Evolutionary conservation across 1,140 invertebrate species (phyloP).

Genomic region (Tetraneura akinire): DNA sequence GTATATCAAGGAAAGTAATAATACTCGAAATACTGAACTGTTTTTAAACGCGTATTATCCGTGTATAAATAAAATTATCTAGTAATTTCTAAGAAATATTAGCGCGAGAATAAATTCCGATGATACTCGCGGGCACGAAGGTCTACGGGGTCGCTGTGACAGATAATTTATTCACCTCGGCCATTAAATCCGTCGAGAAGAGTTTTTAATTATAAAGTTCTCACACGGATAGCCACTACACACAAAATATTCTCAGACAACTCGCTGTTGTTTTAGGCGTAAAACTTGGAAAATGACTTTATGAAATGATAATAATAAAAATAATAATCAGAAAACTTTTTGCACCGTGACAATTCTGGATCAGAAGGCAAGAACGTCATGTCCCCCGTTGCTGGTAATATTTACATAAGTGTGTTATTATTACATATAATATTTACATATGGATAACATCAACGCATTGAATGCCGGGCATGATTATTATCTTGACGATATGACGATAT

Average conservation of each 20-base stretch:
- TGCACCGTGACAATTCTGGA: conserved; percentile 4
- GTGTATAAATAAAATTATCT: no score
- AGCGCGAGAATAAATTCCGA: not conserved
- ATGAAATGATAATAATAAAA: conserved; percentile 48
- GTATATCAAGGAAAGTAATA: not conserved
- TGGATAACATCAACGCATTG: not conserved
- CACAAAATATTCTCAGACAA: conserved; percentile 1
- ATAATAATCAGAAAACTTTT: conserved; percentile 37
- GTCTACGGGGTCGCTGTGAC: not conserved
- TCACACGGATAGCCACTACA: conserved; percentile 36
- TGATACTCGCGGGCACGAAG: not conserved
- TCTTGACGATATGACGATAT: not conserved
- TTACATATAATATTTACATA: conserved; percentile 24
- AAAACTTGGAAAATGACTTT: conserved; percentile 44
- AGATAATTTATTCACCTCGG: conserved; percentile 44
- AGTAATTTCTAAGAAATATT: not conserved
- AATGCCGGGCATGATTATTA: not conserved
- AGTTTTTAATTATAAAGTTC: conserved; percentile 51
- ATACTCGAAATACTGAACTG: not conserved
- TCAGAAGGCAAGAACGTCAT: not conserved
- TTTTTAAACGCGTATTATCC: not conserved
- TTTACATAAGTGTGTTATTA: no score
- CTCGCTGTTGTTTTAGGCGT: conserved; percentile 18
- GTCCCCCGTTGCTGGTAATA: no score
- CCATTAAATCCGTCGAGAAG: conserved; percentile 29